A percentile compares a stretch with the other conserved stretches of the same genome.
Evolutionary conservation across 1,140 invertebrate species (phyloP).

Genomic region (Hylaeus anthracinus): DNA sequence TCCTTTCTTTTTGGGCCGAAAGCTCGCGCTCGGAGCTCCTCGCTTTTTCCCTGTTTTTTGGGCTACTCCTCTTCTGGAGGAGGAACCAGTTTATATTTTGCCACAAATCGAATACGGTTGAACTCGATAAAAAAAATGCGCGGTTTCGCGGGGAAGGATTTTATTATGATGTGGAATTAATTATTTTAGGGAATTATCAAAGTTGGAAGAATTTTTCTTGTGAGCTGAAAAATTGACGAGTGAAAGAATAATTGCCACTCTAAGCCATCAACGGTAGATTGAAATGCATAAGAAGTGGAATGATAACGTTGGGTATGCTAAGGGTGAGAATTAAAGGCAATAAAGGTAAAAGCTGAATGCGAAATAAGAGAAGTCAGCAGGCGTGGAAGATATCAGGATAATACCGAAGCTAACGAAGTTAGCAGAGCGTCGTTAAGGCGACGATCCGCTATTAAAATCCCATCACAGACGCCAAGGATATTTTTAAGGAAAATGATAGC

Average conservation of each 20-base stretch:
- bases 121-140: too few relatives aligned
- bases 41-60: too few relatives aligned
- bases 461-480: conserved; percentile 45
- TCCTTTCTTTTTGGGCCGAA: background rate
- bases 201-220: too few relatives aligned
- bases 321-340: conserved; percentile 28
- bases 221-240: too few relatives aligned
- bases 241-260: too few relatives aligned
- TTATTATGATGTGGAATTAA: too few relatives aligned
- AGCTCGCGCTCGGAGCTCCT: background rate
- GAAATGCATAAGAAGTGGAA: background rate
- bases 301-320: conserved; percentile 22
- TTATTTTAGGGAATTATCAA: too few relatives aligned
- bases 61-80: too few relatives aligned
- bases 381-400: conserved; percentile 22
- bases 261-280: too few relatives aligned
- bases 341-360: conserved; percentile 17
- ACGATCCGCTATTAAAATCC: conserved; percentile 51
- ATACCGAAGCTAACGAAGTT: conserved; percentile 45
- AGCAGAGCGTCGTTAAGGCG: conserved; percentile 42
- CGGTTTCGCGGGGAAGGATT: too few relatives aligned
- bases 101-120: too few relatives aligned
- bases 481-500: conserved; percentile 43
- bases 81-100: too few relatives aligned
- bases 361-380: conserved; percentile 36